Evolutionary conservation across 2,113 vertebrate genomes (phyloP).

Genomic region (Chascanopsetta lugubris): DNA sequence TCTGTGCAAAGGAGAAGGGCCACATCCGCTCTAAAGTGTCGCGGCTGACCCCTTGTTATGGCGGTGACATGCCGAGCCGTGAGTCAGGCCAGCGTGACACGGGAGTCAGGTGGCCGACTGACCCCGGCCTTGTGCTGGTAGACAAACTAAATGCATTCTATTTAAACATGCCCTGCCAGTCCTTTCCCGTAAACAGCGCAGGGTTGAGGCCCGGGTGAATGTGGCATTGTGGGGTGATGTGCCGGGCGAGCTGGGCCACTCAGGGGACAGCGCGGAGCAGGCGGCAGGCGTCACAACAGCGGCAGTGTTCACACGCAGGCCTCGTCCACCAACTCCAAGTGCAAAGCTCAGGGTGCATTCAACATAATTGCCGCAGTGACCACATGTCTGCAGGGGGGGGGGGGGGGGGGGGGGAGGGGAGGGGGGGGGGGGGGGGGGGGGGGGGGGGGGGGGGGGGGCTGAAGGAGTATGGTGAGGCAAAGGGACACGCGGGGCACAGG

Average conservation of each 20-base stretch:
- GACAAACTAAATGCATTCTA: slow-evolving; percentile 81
- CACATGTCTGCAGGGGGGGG: slow-evolving; percentile 78
- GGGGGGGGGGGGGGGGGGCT: slow-evolving; percentile 73
- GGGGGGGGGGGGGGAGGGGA: slow-evolving; percentile 62
- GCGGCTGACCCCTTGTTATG: slow-evolving; percentile 73
- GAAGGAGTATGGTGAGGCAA: slow-evolving; percentile 66
- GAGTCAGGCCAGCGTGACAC: slow-evolving; percentile 71
- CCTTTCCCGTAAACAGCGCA: slow-evolving; percentile 74
- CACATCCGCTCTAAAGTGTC: slow-evolving; percentile 50
- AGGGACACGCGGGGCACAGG: slow-evolving; percentile 63
- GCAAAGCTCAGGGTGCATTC: slow-evolving; percentile 78
- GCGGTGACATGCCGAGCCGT: slow-evolving; percentile 69
- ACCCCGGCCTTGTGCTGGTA: slow-evolving; percentile 75
- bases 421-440: slow-evolving; percentile 63
- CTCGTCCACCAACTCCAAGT: slow-evolving; percentile 72
- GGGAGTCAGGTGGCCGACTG: slow-evolving; percentile 75
- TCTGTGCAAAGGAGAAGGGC: slow-evolving; percentile 64
- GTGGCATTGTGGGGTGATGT: slow-evolving; percentile 76
- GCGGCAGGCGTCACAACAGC: slow-evolving; percentile 75
- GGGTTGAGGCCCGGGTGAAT: slow-evolving; percentile 77
- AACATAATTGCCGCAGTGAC: slow-evolving; percentile 82
- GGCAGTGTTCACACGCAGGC: slow-evolving; percentile 72
- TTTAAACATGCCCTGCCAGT: slow-evolving; percentile 76
- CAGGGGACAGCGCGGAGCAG: slow-evolving; percentile 62
- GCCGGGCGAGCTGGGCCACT: slow-evolving; percentile 63